Conservation (phyloP, 2,888 invertebrate genomes). For the Cephus runcator region DNA sequence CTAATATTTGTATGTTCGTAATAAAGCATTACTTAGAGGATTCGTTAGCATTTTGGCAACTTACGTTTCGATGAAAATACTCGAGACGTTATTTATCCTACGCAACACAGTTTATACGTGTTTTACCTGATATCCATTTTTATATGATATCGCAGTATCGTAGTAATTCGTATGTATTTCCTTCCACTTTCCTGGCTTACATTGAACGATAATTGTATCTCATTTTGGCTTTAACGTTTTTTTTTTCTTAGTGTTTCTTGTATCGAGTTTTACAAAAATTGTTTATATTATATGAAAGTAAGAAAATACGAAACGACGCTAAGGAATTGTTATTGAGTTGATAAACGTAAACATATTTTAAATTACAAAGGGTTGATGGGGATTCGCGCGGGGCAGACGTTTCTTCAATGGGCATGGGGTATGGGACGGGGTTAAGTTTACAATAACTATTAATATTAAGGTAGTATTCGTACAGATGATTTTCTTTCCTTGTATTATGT, state of each 20-base stretch:
- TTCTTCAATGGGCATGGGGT: conserved; percentile 30
- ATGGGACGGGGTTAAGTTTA: conserved; percentile 53
- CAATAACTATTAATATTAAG: conserved; percentile 63
- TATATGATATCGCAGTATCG: conserved; percentile 34
- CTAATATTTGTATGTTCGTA: background rate
- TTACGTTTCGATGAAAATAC: conserved; percentile 56
- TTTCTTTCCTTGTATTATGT: conserved; percentile 54
- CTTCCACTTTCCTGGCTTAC: conserved; percentile 48
- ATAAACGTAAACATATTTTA: conserved; percentile 57
- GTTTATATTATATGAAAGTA: conserved; percentile 62
- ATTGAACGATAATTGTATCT: conserved; percentile 51
- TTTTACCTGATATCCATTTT: conserved; percentile 34
- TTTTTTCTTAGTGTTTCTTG: background rate
- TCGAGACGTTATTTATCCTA: conserved; percentile 39
- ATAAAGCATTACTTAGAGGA: conserved; percentile 25
- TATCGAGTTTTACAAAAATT: conserved; percentile 53
- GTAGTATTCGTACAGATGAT: conserved; percentile 63
- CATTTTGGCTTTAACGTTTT: conserved; percentile 38
- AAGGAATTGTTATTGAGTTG: conserved; percentile 56
- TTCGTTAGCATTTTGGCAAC: conserved; percentile 58
- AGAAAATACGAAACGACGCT: conserved; percentile 65
- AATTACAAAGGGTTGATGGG: conserved; percentile 45
- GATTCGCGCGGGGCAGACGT: conserved; percentile 7
- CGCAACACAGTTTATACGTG: conserved; percentile 34
- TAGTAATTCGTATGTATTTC: conserved; percentile 53